Evolutionary conservation across 2,888 invertebrate species (phyloP).

Genomic region (Mesorhabditis spiculigera): DNA sequence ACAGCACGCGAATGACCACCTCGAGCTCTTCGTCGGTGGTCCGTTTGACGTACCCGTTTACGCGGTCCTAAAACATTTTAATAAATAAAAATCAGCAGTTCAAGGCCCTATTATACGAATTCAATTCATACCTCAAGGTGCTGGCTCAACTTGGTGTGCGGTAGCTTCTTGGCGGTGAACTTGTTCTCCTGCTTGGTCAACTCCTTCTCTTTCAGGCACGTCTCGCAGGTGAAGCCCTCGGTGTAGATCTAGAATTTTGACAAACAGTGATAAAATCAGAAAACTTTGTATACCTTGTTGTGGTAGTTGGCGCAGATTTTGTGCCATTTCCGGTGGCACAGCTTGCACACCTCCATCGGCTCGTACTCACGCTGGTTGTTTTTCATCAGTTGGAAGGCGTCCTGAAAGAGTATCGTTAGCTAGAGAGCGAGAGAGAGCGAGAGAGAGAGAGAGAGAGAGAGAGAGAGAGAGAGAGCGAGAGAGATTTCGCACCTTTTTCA

Average conservation of each 20-base stretch:
- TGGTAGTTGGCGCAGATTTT: slow-evolving; percentile 94
- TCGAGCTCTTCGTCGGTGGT: slow-evolving; percentile 63
- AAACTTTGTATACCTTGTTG: slow-evolving; percentile 66
- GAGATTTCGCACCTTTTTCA: not conserved
- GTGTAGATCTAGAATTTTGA: slow-evolving; percentile 70
- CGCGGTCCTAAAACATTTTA: not conserved
- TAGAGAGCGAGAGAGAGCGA: slow-evolving; percentile 68
- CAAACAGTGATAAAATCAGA: not conserved
- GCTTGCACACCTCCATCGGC: slow-evolving; percentile 80
- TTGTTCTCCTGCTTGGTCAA: slow-evolving; percentile 92
- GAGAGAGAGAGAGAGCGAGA: too few relatives aligned
- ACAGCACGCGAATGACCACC: slow-evolving; percentile 92
- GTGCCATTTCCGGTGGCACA: slow-evolving; percentile 93
- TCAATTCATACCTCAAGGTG: too few relatives aligned
- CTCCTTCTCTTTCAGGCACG: slow-evolving; percentile 86
- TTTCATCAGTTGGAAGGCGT: slow-evolving; percentile 94
- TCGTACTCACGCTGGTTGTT: slow-evolving; percentile 96
- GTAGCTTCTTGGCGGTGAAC: slow-evolving; percentile 88
- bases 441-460: too few relatives aligned
- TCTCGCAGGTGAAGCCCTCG: slow-evolving; percentile 82
- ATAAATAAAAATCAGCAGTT: too few relatives aligned
- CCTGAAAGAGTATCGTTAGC: slow-evolving; percentile 82
- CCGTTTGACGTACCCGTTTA: slow-evolving; percentile 23
- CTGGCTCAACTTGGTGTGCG: slow-evolving; percentile 86
- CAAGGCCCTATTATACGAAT: too few relatives aligned